Evolutionary conservation across 2,888 invertebrate species (phyloP).

Genomic region (Cenopis cana): DNA sequence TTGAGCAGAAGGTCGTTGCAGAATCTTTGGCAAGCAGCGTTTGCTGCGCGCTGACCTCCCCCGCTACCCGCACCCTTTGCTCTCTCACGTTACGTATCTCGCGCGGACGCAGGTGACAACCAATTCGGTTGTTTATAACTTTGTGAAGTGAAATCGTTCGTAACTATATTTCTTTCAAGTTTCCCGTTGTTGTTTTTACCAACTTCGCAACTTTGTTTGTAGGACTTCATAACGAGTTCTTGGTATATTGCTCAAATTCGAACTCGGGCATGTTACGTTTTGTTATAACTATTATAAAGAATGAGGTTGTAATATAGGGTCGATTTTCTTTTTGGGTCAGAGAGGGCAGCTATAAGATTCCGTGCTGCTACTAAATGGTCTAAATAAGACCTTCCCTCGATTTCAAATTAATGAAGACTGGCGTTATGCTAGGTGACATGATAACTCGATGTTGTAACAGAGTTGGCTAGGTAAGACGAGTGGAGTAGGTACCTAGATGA

Average conservation of each 20-base stretch:
- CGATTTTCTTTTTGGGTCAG: no score
- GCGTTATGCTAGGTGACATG: not conserved
- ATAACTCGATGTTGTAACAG: not conserved
- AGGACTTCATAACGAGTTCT: no score
- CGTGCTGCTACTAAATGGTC: no score
- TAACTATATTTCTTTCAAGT: constrained; percentile 2
- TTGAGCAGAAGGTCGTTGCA: constrained; percentile 82
- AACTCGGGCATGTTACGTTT: no score
- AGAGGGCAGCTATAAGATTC: no score
- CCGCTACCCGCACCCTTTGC: constrained; percentile 52
- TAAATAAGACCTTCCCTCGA: no score
- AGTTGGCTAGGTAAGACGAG: not conserved
- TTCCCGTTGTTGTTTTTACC: not conserved
- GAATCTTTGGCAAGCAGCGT: constrained; percentile 86
- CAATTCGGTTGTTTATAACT: not conserved
- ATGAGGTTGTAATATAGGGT: no score
- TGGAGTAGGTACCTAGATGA: not conserved
- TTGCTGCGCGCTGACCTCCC: constrained; percentile 66
- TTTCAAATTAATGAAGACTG: no score
- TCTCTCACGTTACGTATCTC: constrained; percentile 49
- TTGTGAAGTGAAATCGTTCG: not conserved
- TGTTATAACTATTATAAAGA: no score
- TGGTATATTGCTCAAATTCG: not conserved
- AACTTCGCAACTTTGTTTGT: not conserved
- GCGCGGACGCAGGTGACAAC: constrained; percentile 43